Percentiles rank a stretch among this genome's conserved stretches.
Conservation (phyloP, 2,888 invertebrate species). For the Sinotaia quadrata region DNA sequence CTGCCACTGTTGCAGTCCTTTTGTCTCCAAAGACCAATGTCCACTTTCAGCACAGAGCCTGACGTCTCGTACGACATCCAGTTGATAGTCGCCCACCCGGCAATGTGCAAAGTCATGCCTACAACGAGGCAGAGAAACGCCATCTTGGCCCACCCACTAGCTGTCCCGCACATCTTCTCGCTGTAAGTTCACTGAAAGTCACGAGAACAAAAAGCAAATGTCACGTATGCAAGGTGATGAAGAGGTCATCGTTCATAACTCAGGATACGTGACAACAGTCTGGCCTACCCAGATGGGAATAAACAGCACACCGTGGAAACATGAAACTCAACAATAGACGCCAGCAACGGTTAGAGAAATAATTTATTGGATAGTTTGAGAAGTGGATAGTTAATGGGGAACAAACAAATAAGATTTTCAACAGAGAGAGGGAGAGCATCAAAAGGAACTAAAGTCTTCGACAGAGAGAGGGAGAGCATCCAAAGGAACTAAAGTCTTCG, state of each 20-base stretch:
- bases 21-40: conserved; percentile 50
- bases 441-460: not conserved
- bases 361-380: too few relatives aligned
- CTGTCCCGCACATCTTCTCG: conserved; percentile 39
- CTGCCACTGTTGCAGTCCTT: conserved; percentile 35
- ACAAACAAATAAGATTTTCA: too few relatives aligned
- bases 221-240: too few relatives aligned
- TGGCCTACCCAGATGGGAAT: too few relatives aligned
- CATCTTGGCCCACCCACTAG: conserved; percentile 52
- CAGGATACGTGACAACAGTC: too few relatives aligned
- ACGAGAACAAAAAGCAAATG: too few relatives aligned
- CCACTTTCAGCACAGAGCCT: conserved; percentile 32
- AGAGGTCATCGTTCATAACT: too few relatives aligned
- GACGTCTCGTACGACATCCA: conserved; percentile 51
- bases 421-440: not conserved
- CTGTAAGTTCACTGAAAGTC: too few relatives aligned
- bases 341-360: too few relatives aligned
- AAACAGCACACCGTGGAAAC: too few relatives aligned
- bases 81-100: conserved; percentile 49
- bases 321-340: too few relatives aligned
- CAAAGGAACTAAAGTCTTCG: not conserved
- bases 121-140: conserved; percentile 43
- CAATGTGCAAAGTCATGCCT: conserved; percentile 44
- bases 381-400: too few relatives aligned
- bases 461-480: not conserved